Conservation (phyloP, 2,797 vertebrate genomes). For the Rallus crepitans region DNA sequence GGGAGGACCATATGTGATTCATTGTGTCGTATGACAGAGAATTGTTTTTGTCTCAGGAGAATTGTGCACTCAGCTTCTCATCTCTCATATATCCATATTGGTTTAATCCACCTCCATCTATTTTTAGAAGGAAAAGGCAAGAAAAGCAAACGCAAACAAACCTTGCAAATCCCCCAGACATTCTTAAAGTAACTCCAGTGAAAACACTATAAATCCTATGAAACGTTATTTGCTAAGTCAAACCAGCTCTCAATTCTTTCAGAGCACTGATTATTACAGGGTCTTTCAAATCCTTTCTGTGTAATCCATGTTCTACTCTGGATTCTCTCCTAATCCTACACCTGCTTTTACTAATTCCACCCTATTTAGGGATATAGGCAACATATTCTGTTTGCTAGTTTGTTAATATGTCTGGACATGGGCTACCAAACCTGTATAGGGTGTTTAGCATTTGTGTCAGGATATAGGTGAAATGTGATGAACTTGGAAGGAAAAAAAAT, state of each 20-base stretch:
- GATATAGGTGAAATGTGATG: background rate
- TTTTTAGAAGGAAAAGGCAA: background rate
- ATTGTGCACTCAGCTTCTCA: background rate
- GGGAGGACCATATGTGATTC: background rate
- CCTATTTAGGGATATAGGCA: background rate
- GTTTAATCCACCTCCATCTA: background rate
- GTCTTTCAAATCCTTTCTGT: background rate
- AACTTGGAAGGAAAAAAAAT: background rate
- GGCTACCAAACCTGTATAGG: background rate
- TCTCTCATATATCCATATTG: rapidly evolving
- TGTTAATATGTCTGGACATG: background rate
- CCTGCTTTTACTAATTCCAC: background rate
- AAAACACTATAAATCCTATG: background rate
- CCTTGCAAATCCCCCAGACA: background rate
- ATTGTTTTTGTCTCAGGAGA: background rate
- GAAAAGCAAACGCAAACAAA: background rate
- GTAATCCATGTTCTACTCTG: background rate
- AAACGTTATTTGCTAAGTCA: background rate
- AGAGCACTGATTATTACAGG: background rate
- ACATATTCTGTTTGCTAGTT: background rate
- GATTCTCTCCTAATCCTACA: background rate
- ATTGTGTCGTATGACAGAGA: rapidly evolving
- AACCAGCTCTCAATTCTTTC: background rate
- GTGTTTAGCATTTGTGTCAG: background rate
- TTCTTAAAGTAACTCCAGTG: background rate